A percentile compares a stretch with the other conserved stretches of the same genome.
Evolutionary conservation across 2,113 vertebrate genomes (phyloP).

Genomic region (Lampris megalopsis): DNA sequence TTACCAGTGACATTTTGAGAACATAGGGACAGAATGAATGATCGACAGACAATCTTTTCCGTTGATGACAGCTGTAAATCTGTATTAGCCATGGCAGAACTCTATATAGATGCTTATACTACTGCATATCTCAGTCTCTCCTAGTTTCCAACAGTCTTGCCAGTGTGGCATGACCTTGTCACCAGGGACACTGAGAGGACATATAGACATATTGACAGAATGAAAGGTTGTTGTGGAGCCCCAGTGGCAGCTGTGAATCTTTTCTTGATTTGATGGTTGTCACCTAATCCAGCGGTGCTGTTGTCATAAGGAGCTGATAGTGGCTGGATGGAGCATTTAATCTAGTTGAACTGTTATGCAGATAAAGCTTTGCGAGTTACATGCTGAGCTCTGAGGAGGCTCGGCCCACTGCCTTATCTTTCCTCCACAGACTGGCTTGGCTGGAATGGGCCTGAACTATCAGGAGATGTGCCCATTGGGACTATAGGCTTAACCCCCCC

Average conservation of each 20-base stretch:
- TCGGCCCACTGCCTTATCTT: constrained; percentile 47
- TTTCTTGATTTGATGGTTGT: background rate
- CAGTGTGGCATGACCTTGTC: background rate
- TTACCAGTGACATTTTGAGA: background rate
- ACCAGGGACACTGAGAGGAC: background rate
- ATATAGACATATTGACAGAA: background rate
- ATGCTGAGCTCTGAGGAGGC: constrained; percentile 27
- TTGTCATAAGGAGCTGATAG: constrained; percentile 29
- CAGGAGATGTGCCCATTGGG: background rate
- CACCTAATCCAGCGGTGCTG: constrained; percentile 5
- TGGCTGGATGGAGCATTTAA: constrained; percentile 52
- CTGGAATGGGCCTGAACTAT: background rate
- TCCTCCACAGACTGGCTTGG: constrained; percentile 30
- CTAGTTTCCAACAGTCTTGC: too few species aligned
- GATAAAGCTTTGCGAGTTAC: constrained; percentile 36
- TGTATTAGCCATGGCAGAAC: too few species aligned
- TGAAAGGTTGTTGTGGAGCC: background rate
- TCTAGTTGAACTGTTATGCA: constrained; percentile 41
- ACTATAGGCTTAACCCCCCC: background rate
- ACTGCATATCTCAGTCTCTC: too few species aligned
- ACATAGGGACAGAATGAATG: background rate
- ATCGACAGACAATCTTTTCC: background rate
- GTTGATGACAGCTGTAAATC: too few species aligned
- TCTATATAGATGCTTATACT: too few species aligned
- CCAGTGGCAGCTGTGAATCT: background rate